A percentile compares a stretch with the other conserved stretches of the same genome.
Conservation (phyloP, 2,113 vertebrate genomes). For the Tychaedon coryphoeus region DNA sequence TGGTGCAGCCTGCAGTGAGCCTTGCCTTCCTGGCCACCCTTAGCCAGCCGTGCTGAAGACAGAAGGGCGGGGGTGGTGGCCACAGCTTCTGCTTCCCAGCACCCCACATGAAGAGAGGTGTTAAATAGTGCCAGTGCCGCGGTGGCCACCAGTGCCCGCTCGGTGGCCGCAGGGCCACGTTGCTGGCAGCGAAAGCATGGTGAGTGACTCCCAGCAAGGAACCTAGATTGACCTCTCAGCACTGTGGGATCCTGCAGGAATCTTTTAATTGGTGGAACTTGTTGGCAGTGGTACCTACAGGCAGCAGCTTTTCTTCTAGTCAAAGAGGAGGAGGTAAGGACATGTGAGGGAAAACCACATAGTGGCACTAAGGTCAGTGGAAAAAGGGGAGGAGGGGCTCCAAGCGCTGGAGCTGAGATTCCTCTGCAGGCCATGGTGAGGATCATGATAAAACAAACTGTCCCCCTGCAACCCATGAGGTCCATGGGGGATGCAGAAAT, state of each 20-base stretch:
- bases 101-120: not conserved
- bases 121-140: not conserved
- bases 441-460: not conserved
- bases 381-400: not conserved
- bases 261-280: not conserved
- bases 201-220: not conserved
- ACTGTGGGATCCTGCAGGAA: not conserved
- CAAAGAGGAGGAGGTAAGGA: not conserved
- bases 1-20: accelerated
- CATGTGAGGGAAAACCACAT: not conserved
- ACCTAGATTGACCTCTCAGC: not conserved
- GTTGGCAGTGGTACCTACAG: not conserved
- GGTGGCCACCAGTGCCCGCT: not conserved
- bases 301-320: not conserved
- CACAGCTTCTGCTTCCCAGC: not conserved
- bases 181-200: not conserved
- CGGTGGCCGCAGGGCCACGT: not conserved
- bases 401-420: not conserved
- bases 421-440: not conserved
- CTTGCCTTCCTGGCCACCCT: not conserved
- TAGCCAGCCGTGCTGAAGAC: not conserved
- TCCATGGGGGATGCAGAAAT: not conserved
- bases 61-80: not conserved
- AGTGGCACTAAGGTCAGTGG: not conserved
- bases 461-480: too few species aligned